Base-by-base conservation (phyloP, 2,888 invertebrate species). In the Acanthoscelides obtectus region DNA sequence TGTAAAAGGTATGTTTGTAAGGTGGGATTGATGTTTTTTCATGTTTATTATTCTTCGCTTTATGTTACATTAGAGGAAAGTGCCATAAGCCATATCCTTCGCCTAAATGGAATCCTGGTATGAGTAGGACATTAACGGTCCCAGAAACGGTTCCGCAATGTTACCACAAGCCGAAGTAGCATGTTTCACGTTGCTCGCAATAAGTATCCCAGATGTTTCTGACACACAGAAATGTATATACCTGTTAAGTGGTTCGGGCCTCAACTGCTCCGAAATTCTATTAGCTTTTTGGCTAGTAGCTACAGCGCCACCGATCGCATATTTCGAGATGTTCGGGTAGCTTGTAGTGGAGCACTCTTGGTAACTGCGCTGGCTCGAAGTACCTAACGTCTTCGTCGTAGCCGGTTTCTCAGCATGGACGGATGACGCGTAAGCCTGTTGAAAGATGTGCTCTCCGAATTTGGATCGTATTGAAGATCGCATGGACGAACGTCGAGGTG, bases 281-380 rank as follows among this genome's bases (percentile, higher is more conserved):
- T 79, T 80, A 2, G 84, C 82, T 75, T 85, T 85, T 75, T 86
- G 84, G 77, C 87, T 86, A 17, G 84, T 81, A 0, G 84, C 84
- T 5, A 87, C 81, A 74, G 84, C 85, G 6, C 87, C 81, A 74
- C 87, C 88, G 5, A 87, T 78, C 73, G 86, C 83, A 0, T 88
- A 79, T 76, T 88, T 88, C 73, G 88, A 87, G 2, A 85, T 84
- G 0, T 85, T 75, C 0, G 84, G 86, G 79, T 76, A 75, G 76
- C 87, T 83, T 68, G 87, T 80, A 77, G 86, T 87, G 2, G 87
- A 86, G 74, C 87, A 83, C 71, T 86, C 87, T 0, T 84, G 85
- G 66, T 85, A 84, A 20, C 79, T 80, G 68, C 81, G 79, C 71
- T 83, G 82, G 74, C 77, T 82, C 8, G 82, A 81, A 72, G 82